These are phyloP conservation scores for Aethina tumida DNA, from an alignment of 1,140 invertebrate species.

Conservation along the genomic window DNA sequence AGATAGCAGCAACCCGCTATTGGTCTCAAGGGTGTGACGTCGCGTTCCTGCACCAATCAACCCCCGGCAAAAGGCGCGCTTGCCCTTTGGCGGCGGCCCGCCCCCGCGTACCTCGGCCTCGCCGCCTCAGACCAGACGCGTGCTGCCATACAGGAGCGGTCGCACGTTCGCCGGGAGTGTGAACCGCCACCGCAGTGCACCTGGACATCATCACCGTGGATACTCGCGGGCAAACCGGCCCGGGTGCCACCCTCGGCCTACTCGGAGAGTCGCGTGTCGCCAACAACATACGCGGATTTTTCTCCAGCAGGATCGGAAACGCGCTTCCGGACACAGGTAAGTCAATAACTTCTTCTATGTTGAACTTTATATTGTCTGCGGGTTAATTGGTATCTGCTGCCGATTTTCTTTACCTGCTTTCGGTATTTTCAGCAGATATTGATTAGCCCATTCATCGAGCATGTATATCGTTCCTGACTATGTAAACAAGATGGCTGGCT, in stretches of 20 bases:
- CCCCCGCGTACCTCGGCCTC: constrained; percentile 15
- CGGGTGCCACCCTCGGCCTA: constrained; percentile 42
- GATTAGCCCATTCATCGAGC: neutral
- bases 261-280: constrained; percentile 42
- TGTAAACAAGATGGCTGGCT: constrained; percentile 11
- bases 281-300: constrained; percentile 46
- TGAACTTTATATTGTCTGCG: no score
- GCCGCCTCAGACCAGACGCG: constrained; percentile 19
- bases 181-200: constrained; percentile 24
- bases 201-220: constrained; percentile 30
- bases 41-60: constrained; percentile 13
- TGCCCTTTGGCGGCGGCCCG: constrained; percentile 23
- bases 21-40: constrained; percentile 25
- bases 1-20: constrained; percentile 22
- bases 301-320: constrained; percentile 42
- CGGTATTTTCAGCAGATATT: no score
- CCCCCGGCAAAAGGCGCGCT: constrained; percentile 20
- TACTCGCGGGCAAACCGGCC: constrained; percentile 26
- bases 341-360: no score
- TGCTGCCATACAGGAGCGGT: constrained; percentile 17
- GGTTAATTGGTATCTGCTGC: no score
- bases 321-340: constrained; percentile 48
- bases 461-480: neutral
- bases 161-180: constrained; percentile 13
- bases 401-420: no score